Conservation (phyloP, 1,140 invertebrate genomes). For the Agrypnia vestita region DNA sequence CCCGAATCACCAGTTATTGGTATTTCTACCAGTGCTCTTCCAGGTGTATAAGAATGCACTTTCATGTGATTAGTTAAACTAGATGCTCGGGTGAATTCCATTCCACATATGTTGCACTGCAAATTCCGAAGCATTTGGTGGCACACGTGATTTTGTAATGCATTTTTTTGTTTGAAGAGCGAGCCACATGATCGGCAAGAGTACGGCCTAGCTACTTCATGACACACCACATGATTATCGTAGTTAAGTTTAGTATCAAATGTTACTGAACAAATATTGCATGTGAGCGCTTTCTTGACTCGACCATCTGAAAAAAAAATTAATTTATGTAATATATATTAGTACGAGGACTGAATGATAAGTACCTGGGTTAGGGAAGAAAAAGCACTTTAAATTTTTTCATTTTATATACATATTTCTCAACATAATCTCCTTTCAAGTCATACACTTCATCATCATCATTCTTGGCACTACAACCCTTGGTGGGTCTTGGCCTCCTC, state of each 20-base stretch:
- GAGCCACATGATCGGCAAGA: constrained; percentile 49
- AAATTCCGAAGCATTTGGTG: constrained; percentile 14
- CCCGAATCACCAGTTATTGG: constrained; percentile 54
- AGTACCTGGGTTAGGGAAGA: no score
- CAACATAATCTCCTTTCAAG: no score
- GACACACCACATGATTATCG: constrained; percentile 68
- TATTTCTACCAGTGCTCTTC: constrained; percentile 65
- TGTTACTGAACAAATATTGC: constrained; percentile 65
- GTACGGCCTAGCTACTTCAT: constrained; percentile 61
- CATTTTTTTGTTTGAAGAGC: constrained; percentile 44
- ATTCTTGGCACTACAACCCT: no score
- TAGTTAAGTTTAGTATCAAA: constrained; percentile 68
- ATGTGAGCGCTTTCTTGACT: constrained; percentile 55
- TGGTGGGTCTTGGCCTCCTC: no score
- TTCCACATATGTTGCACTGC: constrained; percentile 68
- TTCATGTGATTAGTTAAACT: constrained; percentile 73
- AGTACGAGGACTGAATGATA: no score
- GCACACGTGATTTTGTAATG: constrained; percentile 51
- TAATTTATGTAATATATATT: no score
- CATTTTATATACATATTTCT: no score
- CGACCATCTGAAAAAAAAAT: constrained; percentile 44
- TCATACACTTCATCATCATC: no score
- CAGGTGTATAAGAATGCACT: constrained; percentile 70
- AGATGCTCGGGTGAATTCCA: constrained; percentile 71
- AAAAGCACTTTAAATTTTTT: no score